Evolutionary conservation across 2,113 vertebrate species (phyloP).

Genomic region (Telmatochromis bifrenatus): DNA sequence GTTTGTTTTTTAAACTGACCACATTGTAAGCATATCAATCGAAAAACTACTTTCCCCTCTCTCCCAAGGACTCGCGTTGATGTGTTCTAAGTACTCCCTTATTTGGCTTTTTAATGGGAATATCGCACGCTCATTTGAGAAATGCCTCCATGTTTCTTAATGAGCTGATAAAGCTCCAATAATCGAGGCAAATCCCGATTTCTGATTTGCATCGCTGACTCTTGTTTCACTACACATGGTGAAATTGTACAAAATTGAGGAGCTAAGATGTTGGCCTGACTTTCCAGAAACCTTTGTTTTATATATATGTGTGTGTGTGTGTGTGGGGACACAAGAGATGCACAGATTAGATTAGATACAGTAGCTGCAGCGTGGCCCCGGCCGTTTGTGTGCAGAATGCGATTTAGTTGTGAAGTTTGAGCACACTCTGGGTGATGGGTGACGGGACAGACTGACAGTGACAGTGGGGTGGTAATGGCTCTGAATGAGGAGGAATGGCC

Average conservation of each 20-base stretch:
- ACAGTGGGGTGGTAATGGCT: constrained; percentile 63
- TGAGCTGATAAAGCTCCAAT: constrained; percentile 64
- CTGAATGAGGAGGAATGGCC: constrained; percentile 60
- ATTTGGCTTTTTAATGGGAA: constrained; percentile 43
- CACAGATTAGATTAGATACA: constrained; percentile 65
- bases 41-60: constrained; percentile 32
- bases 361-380: constrained; percentile 35
- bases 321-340: constrained; percentile 46
- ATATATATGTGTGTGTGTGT: background rate
- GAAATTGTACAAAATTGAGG: constrained; percentile 48
- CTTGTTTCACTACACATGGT: constrained; percentile 35
- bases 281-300: background rate
- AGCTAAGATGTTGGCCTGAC: constrained; percentile 15
- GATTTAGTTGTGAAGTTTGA: constrained; percentile 56
- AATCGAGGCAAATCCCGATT: constrained; percentile 49
- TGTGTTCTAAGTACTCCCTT: constrained; percentile 45
- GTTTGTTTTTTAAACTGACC: constrained; percentile 24
- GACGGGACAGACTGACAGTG: constrained; percentile 56
- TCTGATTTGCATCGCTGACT: constrained; percentile 54
- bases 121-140: constrained; percentile 40
- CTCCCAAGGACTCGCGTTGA: constrained; percentile 47
- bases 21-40: constrained; percentile 59
- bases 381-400: constrained; percentile 56
- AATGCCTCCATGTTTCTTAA: constrained; percentile 52
- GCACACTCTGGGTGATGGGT: constrained; percentile 57